Conservation (phyloP, 2,797 vertebrate species). For the Sciaenops ocellatus region DNA sequence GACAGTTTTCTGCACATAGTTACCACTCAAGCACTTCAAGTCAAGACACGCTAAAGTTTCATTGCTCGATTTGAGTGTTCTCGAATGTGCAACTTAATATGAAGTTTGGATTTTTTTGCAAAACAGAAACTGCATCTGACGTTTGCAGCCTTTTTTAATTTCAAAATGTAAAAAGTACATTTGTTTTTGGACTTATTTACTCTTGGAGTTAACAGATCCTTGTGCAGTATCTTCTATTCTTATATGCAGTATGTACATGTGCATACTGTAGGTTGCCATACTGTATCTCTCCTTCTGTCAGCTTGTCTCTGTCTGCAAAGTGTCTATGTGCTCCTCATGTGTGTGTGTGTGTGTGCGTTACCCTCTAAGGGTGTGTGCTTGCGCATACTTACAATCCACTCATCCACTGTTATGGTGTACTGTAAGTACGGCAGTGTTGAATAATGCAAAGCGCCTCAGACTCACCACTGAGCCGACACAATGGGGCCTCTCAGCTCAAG, state of each 20-base stretch:
- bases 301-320: constrained; percentile 16
- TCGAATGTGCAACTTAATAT: background rate
- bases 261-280: constrained; percentile 6
- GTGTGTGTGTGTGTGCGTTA: constrained; percentile 36
- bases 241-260: background rate
- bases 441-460: constrained; percentile 74
- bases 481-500: constrained; percentile 69
- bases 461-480: constrained; percentile 69
- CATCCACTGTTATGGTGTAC: constrained; percentile 53
- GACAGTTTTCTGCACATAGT: constrained; percentile 2
- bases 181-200: background rate
- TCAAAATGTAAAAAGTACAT: background rate
- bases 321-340: constrained; percentile 13
- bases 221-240: background rate
- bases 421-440: constrained; percentile 72
- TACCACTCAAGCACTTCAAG: background rate
- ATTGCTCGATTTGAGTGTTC: background rate
- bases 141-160: background rate
- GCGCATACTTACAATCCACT: constrained; percentile 62
- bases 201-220: no score
- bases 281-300: constrained; percentile 18
- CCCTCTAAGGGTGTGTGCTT: constrained; percentile 41
- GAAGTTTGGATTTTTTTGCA: background rate
- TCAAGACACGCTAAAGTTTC: background rate
- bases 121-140: background rate